A percentile compares a stretch with the other conserved stretches of the same genome.
Evolutionary conservation across 2,888 invertebrate genomes (phyloP).

Genomic region (Amblyteles armatorius): DNA sequence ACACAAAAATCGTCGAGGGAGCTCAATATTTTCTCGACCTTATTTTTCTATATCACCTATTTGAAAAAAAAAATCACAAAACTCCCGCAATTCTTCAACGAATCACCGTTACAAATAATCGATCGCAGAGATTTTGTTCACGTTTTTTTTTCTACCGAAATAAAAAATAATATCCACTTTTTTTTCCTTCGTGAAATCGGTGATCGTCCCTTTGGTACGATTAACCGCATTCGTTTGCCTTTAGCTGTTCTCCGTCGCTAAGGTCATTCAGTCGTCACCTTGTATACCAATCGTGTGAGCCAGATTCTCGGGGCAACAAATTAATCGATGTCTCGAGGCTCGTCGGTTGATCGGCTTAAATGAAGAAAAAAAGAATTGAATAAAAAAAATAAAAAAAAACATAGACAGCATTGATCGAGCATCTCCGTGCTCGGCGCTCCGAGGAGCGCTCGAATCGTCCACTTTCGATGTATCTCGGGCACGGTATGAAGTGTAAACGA

Average conservation of each 20-base stretch:
- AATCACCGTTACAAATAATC: neutral
- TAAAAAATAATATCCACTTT: neutral
- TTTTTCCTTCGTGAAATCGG: neutral
- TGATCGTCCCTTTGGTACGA: neutral
- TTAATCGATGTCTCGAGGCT: conserved; percentile 37
- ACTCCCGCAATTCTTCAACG: neutral
- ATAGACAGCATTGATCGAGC: neutral
- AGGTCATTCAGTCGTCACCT: neutral
- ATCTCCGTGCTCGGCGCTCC: neutral
- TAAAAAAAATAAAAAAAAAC: neutral
- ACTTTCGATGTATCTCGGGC: conserved; percentile 41
- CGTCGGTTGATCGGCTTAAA: conserved; percentile 17
- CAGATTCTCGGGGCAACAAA: conserved; percentile 6
- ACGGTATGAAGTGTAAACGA: conserved; percentile 55
- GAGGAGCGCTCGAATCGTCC: conserved; percentile 44
- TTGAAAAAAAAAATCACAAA: neutral
- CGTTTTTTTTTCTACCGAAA: neutral
- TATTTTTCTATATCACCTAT: neutral
- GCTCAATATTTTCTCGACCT: neutral
- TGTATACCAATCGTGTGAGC: conserved; percentile 1
- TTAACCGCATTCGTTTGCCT: neutral
- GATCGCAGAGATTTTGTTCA: neutral
- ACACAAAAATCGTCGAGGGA: too few relatives aligned
- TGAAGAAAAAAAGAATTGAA: neutral
- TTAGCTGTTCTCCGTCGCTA: neutral